Conservation (phyloP, 2,888 invertebrate species). For the Didymodactylos carnosus region DNA sequence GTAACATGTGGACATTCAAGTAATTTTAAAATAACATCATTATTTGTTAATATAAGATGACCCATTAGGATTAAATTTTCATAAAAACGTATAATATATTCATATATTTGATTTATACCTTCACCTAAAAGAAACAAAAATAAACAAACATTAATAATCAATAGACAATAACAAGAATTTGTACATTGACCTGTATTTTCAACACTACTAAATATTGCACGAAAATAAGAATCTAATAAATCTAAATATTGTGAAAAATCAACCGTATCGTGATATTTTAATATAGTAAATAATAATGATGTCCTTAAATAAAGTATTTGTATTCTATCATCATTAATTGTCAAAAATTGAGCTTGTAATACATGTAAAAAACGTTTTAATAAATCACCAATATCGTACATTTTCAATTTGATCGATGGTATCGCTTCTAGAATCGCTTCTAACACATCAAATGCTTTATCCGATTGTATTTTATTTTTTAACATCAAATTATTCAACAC, state of each 20-base stretch:
- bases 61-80: background rate
- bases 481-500: background rate
- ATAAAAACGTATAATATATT: background rate
- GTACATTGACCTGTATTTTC: background rate
- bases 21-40: background rate
- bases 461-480: conserved; percentile 1
- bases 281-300: background rate
- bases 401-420: background rate
- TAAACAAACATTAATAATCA: background rate
- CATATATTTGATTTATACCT: background rate
- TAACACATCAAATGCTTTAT: background rate
- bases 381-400: background rate
- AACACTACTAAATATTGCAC: background rate
- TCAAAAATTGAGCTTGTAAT: background rate
- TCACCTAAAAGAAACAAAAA: background rate
- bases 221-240: background rate
- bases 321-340: background rate
- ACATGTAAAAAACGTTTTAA: background rate
- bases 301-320: background rate
- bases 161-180: background rate
- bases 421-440: background rate
- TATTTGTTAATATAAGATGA: background rate
- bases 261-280: background rate
- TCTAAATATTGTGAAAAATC: background rate
- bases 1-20: background rate